phyloP scores from a whole-genome alignment of 2,888 invertebrate genomes.

The Cryptops parisi region DNA sequence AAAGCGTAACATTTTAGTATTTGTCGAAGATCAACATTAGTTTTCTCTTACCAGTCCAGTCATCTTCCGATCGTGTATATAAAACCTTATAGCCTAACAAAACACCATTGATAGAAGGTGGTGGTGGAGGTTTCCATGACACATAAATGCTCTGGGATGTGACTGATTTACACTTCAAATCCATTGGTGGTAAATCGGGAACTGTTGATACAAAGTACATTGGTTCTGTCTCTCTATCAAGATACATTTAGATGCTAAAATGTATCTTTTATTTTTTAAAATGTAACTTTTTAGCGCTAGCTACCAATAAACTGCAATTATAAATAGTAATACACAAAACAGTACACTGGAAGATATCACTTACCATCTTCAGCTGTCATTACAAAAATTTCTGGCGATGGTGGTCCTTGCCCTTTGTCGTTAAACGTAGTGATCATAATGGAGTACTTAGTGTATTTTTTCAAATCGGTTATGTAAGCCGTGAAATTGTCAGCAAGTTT shows the following conservation, averaged over 20 bases:
- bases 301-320: no score
- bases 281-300: no score
- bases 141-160: constrained; percentile 90
- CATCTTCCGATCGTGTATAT: constrained; percentile 76
- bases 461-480: constrained; percentile 52
- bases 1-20: no score
- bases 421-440: constrained; percentile 91
- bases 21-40: no score
- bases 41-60: constrained; percentile 27
- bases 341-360: no score
- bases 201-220: constrained; percentile 25
- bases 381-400: constrained; percentile 72
- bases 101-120: constrained; percentile 81
- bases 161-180: constrained; percentile 78
- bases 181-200: constrained; percentile 49
- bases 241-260: no score
- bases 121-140: constrained; percentile 85
- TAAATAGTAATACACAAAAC: constrained; percentile 1
- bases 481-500: constrained; percentile 34
- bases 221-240: no score
- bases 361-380: constrained; percentile 77
- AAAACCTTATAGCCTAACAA: constrained; percentile 92
- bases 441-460: constrained; percentile 87
- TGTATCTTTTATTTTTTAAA: no score
- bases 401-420: constrained; percentile 81